These are phyloP conservation scores for Theodoxus fluviatilis DNA, from an alignment of 2,888 invertebrate genomes.

Conservation along the genomic window DNA sequence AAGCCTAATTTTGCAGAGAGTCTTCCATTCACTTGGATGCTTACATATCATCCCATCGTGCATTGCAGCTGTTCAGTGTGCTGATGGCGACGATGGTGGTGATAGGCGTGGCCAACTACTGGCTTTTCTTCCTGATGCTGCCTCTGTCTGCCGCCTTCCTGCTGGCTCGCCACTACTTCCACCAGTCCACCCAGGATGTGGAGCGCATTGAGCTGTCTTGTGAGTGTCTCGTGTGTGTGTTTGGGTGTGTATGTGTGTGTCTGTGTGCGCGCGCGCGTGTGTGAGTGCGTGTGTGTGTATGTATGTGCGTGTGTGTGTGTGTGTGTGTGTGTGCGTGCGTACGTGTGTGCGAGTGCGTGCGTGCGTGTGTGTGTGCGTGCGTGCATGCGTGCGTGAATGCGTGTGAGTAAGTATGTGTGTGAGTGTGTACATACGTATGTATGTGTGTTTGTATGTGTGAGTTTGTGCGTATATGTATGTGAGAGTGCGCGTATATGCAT, in stretches of 20 bases:
- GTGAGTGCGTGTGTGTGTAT: constrained; percentile 13
- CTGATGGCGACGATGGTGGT: constrained; percentile 39
- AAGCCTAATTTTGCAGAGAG: no score
- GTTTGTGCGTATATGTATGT: no score
- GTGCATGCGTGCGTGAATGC: neutral
- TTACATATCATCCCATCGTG: no score
- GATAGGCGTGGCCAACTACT: constrained; percentile 42
- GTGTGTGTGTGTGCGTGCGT: neutral
- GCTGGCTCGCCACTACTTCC: constrained; percentile 38
- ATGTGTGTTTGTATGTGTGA: no score
- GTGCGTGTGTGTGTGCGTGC: neutral
- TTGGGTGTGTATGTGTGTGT: neutral
- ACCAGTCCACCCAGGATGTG: constrained; percentile 43
- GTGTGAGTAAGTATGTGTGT: no score
- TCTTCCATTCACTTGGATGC: no score
- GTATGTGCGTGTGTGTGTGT: neutral
- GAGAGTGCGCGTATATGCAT: no score
- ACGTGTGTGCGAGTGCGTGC: neutral
- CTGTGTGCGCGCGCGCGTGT: neutral
- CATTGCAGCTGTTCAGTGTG: constrained; percentile 43
- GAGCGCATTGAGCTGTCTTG: constrained; percentile 39
- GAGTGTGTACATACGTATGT: no score
- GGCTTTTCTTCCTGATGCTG: constrained; percentile 44
- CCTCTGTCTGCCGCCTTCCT: constrained; percentile 41
- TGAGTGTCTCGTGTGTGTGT: constrained; percentile 24